phyloP scores from a whole-genome alignment of 2,113 vertebrate genomes.

The Onychorhynchus coronatus region DNA sequence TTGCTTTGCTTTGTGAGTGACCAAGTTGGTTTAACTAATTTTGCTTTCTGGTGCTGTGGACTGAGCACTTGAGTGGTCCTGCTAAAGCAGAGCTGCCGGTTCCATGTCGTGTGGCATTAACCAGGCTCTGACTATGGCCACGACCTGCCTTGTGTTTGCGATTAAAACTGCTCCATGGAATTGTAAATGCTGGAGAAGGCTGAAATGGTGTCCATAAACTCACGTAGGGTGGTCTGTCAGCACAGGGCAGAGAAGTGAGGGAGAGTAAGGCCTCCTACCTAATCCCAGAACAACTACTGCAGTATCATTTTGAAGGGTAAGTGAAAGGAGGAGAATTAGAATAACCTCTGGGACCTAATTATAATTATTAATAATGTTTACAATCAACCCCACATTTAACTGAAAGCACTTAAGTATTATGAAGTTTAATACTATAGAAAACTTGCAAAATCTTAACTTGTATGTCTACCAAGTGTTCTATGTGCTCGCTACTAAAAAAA shows the following conservation, averaged over 20 bases:
- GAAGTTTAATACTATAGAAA: background rate
- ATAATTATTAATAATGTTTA: background rate
- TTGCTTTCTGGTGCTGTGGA: slow-evolving; percentile 50
- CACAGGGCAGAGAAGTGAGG: background rate
- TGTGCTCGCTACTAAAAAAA: background rate
- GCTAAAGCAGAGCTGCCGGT: slow-evolving; percentile 1
- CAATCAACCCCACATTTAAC: background rate
- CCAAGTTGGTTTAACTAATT: slow-evolving; percentile 63
- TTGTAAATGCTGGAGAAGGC: background rate
- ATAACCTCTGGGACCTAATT: background rate
- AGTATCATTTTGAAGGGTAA: background rate
- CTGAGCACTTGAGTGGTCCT: slow-evolving; percentile 46
- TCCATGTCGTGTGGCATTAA: background rate
- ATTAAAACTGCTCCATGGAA: background rate
- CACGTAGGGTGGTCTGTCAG: background rate
- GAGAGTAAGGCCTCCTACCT: background rate
- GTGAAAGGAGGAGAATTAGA: background rate
- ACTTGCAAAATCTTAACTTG: background rate
- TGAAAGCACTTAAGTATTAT: background rate
- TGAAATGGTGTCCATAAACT: background rate
- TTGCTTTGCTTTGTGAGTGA: slow-evolving; percentile 72
- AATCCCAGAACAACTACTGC: background rate
- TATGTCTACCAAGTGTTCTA: background rate
- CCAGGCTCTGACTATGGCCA: background rate
- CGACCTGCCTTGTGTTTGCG: background rate